Base-by-base conservation (phyloP, 2,888 invertebrate species). In the Erebia epiphron region DNA sequence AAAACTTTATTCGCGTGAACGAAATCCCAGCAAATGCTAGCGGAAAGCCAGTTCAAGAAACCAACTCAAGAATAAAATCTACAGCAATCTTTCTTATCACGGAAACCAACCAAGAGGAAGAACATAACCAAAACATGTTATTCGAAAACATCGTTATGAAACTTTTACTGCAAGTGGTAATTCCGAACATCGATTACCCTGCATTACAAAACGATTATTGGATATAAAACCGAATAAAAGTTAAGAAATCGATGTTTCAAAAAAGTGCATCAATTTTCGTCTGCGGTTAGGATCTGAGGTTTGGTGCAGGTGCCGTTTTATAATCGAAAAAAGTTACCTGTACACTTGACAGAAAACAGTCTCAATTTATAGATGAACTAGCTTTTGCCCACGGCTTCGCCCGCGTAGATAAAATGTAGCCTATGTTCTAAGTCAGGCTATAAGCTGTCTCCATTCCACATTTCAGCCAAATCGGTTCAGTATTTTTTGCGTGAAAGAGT, bases 191-290 rank as follows among this genome's bases (percentile, higher is more conserved):
- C 63, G 67, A 67, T 73, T 73, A 69, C 61, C 49, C 73, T 14
- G 57, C 60, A 61, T 67, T 46, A 72, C 58, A 56, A 71, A 72
- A 70, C 77, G 75, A 79, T 82, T 83, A 86, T 84, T 69, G 54
- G 52, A 49, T 83, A 83, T 80, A 79, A 80, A 81, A 82, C 78
- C 83, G 83, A 83, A 85, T 83, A 80, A 84, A 82, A 81, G 75
- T 81, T 74, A 83, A 83, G 80, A 79, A 82, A 84, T 82, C 75
- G 82, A 83, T 82, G 80, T 82, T 81, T 80, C 82, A 85, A 85
- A 88, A 86, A 85, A 81, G 80, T 75, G 79, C 75, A 78, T 80
- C 83, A 81, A 80, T 85, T 86, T 83, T 75, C 77, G 82, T 85
- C 82, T 88, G 89, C 84, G 88, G 89, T 89, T 83, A 76, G 62